Conservation (phyloP, 2,797 vertebrate species). For the Orestias chungarensis region DNA sequence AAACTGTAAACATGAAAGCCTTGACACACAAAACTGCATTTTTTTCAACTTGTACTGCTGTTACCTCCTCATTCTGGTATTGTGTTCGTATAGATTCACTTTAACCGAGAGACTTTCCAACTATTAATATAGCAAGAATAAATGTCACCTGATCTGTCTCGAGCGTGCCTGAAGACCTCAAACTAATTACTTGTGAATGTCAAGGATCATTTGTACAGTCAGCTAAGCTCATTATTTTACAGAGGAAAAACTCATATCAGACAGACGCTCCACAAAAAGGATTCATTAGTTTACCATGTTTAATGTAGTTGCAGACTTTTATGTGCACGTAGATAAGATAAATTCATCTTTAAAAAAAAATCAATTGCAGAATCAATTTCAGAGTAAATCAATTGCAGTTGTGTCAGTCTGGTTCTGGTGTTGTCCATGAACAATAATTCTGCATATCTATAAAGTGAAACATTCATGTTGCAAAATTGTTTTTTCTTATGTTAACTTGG, state of each 20-base stretch:
- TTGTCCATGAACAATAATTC: background rate
- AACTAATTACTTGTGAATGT: constrained; percentile 52
- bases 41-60: background rate
- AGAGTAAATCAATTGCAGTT: too few relatives aligned
- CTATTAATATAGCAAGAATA: constrained; percentile 50
- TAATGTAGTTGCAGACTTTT: constrained; percentile 30
- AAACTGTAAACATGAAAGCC: background rate
- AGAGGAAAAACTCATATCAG: constrained; percentile 44
- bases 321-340: constrained; percentile 22
- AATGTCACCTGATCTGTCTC: constrained; percentile 29
- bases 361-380: too few relatives aligned
- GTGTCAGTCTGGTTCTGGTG: too few relatives aligned
- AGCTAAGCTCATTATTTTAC: constrained; percentile 45
- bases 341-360: constrained; percentile 45
- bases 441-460: background rate
- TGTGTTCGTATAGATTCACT: background rate
- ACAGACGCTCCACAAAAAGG: constrained; percentile 24
- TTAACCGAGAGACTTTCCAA: constrained; percentile 21
- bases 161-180: constrained; percentile 32
- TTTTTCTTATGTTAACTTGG: too few relatives aligned
- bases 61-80: background rate
- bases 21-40: background rate
- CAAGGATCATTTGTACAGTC: constrained; percentile 50
- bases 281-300: constrained; percentile 18
- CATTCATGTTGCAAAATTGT: background rate